A percentile compares a stretch with the other conserved stretches of the same genome.
phyloP scores from a whole-genome alignment of 2,797 vertebrate species.

The Cynopterus sphinx region DNA sequence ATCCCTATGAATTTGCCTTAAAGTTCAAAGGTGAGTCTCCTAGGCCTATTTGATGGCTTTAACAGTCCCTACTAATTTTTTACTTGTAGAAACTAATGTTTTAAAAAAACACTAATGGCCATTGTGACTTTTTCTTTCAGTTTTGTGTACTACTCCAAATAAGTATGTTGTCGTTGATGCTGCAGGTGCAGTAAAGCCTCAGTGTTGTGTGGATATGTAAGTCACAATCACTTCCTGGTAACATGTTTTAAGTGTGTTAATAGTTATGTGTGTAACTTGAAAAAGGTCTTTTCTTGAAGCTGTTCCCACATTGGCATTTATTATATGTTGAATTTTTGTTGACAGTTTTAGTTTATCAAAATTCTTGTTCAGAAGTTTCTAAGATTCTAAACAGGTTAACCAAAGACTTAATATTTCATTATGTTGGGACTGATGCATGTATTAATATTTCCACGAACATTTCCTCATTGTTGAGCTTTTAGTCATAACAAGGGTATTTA shows the following conservation, averaged over 20 bases:
- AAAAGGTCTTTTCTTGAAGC: background rate
- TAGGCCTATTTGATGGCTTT: conserved; percentile 75
- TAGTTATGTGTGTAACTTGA: conserved; percentile 57
- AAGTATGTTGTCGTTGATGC: conserved; percentile 98
- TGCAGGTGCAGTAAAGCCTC: conserved; percentile 97
- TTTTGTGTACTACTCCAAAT: conserved; percentile 98
- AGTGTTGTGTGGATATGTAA: conserved; percentile 99
- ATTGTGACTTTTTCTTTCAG: conserved; percentile 85
- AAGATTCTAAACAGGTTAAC: background rate
- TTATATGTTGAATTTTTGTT: background rate
- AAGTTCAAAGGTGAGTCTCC: conserved; percentile 98
- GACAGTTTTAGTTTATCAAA: conserved; percentile 27
- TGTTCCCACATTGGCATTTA: background rate
- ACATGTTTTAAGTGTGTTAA: conserved; percentile 52
- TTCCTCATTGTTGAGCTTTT: conserved; percentile 44
- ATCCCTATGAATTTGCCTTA: conserved; percentile 99
- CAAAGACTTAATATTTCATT: conserved; percentile 20
- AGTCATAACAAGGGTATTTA: background rate
- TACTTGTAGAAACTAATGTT: conserved; percentile 62
- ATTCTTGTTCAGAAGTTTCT: conserved; percentile 4
- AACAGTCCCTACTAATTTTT: conserved; percentile 58
- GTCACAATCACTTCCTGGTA: conserved; percentile 80
- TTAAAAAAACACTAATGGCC: conserved; percentile 61
- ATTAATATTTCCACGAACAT: background rate
- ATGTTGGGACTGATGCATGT: background rate